These are phyloP conservation scores for Apeira syringaria DNA, from an alignment of 2,888 invertebrate species.

Conservation along the genomic window DNA sequence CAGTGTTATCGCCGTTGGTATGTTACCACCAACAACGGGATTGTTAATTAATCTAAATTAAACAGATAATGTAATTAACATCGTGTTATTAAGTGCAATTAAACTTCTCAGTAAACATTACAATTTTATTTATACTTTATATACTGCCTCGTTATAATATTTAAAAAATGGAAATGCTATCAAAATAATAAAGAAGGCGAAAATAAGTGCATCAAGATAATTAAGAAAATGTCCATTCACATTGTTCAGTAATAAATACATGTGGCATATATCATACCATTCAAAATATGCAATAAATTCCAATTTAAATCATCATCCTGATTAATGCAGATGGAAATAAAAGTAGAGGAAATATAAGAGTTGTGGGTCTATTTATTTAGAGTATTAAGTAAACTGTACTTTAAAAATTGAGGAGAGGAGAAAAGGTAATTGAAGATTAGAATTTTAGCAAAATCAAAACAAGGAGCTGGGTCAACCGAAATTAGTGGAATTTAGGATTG, in stretches of 20 bases:
- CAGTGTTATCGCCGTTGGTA: slow-evolving; percentile 77
- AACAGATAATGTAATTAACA: slow-evolving; percentile 57
- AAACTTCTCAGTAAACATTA: slow-evolving; percentile 57
- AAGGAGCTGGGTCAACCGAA: slow-evolving; percentile 61
- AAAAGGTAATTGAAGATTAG: slow-evolving; percentile 62
- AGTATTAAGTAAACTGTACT: slow-evolving; percentile 48
- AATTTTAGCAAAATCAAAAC: slow-evolving; percentile 61
- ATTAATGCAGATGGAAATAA: slow-evolving; percentile 59
- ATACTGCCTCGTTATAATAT: slow-evolving; percentile 64
- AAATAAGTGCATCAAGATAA: slow-evolving; percentile 67
- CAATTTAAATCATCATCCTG: slow-evolving; percentile 46
- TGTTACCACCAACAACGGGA: slow-evolving; percentile 66
- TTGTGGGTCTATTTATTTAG: slow-evolving; percentile 53
- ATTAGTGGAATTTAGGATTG: slow-evolving; percentile 46
- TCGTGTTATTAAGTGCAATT: slow-evolving; percentile 72
- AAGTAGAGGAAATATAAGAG: slow-evolving; percentile 49
- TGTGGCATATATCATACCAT: slow-evolving; percentile 45
- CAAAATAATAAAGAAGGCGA: slow-evolving; percentile 62
- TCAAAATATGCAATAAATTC: slow-evolving; percentile 61
- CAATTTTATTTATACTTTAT: slow-evolving; percentile 66
- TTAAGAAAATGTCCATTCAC: slow-evolving; percentile 56
- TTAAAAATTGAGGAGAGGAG: slow-evolving; percentile 56
- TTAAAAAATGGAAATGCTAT: slow-evolving; percentile 56
- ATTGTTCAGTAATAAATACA: slow-evolving; percentile 44
- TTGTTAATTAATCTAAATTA: slow-evolving; percentile 65